Evolutionary conservation across 2,888 invertebrate species (phyloP).

Genomic region (Seira ritae): DNA sequence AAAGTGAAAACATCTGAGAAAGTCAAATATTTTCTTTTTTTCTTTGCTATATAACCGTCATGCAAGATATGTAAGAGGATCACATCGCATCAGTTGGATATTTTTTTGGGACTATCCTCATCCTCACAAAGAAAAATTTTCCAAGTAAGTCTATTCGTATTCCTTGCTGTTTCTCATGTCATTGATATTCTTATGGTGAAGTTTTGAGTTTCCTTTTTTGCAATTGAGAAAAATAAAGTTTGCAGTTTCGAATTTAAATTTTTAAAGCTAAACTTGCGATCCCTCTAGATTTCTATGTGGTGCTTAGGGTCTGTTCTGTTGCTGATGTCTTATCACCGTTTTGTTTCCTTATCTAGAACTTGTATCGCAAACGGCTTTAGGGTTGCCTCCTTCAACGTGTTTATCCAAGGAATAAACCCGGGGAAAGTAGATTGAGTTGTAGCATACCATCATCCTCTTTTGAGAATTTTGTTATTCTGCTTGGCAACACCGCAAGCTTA

Average conservation of each 20-base stretch:
- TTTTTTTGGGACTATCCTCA: not conserved
- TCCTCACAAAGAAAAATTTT: no score
- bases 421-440: not conserved
- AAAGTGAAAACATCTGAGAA: constrained; percentile 40
- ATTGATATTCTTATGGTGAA: constrained; percentile 59
- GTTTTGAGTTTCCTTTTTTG: constrained; percentile 44
- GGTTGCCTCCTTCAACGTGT: no score
- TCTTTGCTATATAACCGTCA: not conserved
- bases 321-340: not conserved
- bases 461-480: not conserved
- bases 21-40: constrained; percentile 16
- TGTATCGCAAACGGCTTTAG: not conserved
- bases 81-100: not conserved
- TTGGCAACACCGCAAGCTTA: not conserved
- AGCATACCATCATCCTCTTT: not conserved
- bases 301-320: no score
- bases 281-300: no score
- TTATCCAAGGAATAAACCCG: not conserved
- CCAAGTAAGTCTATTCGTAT: constrained; percentile 35
- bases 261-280: not conserved
- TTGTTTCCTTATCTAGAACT: constrained; percentile 2
- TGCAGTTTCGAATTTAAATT: constrained; percentile 55
- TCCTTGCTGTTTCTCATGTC: constrained; percentile 41
- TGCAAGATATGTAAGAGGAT: constrained; percentile 20
- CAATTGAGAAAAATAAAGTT: constrained; percentile 42